Conservation (phyloP, 2,113 vertebrate species). For the Gobius niger region DNA sequence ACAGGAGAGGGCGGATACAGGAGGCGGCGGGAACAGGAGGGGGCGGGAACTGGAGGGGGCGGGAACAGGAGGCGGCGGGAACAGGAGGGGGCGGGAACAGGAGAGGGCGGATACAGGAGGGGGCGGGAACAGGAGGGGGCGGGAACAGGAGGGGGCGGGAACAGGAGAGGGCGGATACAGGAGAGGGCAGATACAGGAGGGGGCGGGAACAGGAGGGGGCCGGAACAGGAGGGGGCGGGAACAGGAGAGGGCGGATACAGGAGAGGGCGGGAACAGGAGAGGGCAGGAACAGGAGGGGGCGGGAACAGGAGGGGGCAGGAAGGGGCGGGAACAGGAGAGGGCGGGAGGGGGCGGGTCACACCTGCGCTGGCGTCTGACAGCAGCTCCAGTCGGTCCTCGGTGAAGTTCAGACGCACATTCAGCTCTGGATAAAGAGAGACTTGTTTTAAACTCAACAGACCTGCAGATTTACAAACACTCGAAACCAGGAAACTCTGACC, state of each 20-base stretch:
- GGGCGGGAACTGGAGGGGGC: neutral
- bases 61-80: too few relatives aligned
- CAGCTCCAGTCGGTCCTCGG: neutral
- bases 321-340: neutral
- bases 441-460: too few relatives aligned
- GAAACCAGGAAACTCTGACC: too few relatives aligned
- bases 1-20: too few relatives aligned
- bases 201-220: too few relatives aligned
- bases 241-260: neutral
- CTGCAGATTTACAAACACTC: too few relatives aligned
- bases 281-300: neutral
- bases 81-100: too few relatives aligned
- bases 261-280: neutral
- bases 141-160: too few relatives aligned
- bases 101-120: neutral
- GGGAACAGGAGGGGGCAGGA: neutral
- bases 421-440: slow-evolving; percentile 3
- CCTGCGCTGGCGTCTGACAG: slow-evolving; percentile 13
- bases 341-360: neutral
- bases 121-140: neutral
- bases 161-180: neutral
- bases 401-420: slow-evolving; percentile 17
- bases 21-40: neutral
- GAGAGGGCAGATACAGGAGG: neutral
- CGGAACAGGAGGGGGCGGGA: neutral